Evolutionary conservation across 2,113 vertebrate genomes (phyloP).

Genomic region (Centropus bengalensis): DNA sequence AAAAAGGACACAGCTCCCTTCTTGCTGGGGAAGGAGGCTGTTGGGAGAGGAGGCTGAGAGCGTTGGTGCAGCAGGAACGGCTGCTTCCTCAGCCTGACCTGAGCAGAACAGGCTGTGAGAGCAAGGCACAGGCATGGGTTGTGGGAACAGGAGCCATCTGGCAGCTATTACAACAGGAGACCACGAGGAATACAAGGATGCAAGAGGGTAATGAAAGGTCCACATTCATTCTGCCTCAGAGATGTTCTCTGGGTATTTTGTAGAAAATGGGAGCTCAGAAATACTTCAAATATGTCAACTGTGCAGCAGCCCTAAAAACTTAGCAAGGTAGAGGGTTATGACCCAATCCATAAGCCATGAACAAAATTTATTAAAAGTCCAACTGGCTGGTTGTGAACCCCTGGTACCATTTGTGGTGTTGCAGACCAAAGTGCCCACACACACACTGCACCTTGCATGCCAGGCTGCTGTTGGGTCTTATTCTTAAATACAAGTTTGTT

Average conservation of each 20-base stretch:
- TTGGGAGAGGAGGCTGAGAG: background rate
- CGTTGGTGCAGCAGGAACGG: background rate
- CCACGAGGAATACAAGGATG: background rate
- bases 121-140: background rate
- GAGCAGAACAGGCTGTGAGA: background rate
- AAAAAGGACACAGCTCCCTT: background rate
- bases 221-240: background rate
- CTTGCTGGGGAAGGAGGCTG: background rate
- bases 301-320: background rate
- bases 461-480: background rate
- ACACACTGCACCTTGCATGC: rapidly evolving
- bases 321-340: background rate
- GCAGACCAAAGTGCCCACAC: background rate
- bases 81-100: rapidly evolving
- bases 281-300: background rate
- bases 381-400: background rate
- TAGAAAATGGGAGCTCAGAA: background rate
- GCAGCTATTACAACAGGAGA: rapidly evolving
- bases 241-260: background rate
- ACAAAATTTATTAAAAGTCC: background rate
- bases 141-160: rapidly evolving
- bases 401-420: background rate
- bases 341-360: background rate
- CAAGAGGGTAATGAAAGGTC: too few relatives aligned
- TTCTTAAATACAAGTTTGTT: background rate